Evolutionary conservation across 1,140 invertebrate genomes (phyloP).

Genomic region (Yoshiicerus persimilis): DNA sequence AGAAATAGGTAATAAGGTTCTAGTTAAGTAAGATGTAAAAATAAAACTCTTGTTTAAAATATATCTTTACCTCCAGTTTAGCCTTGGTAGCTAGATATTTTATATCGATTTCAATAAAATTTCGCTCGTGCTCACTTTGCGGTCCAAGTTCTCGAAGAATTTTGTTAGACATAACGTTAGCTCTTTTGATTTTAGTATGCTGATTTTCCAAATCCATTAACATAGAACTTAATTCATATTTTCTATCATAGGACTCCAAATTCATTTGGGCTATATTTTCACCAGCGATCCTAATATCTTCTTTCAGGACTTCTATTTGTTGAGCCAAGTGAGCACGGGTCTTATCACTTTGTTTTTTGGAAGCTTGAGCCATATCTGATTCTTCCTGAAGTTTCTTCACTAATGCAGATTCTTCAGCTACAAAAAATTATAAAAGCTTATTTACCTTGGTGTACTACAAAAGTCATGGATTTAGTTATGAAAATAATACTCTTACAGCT

Average conservation of each 20-base stretch:
- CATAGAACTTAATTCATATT: constrained; percentile 40
- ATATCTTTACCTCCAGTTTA: neutral
- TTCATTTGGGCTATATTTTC: neutral
- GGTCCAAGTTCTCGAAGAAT: constrained; percentile 31
- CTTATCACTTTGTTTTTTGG: constrained; percentile 1
- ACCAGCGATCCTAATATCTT: neutral
- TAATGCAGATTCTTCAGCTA: constrained; percentile 22
- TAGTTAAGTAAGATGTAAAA: too few relatives aligned
- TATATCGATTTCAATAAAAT: neutral
- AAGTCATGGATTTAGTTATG: neutral
- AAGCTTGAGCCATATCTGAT: neutral
- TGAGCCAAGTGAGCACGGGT: neutral
- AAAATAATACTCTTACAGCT: constrained; percentile 26
- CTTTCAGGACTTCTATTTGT: neutral
- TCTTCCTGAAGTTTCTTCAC: constrained; percentile 23
- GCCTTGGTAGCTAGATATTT: neutral
- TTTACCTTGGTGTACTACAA: neutral
- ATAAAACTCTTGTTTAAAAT: neutral
- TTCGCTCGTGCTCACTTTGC: neutral
- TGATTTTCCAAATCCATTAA: constrained; percentile 41
- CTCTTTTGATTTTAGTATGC: constrained; percentile 40
- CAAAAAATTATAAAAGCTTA: neutral
- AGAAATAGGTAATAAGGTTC: too few relatives aligned
- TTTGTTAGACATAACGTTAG: constrained; percentile 15
- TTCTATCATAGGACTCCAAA: neutral